A percentile compares a stretch with the other conserved stretches of the same genome.
Evolutionary conservation across 2,888 invertebrate species (phyloP).

Genomic region (Halocaridina rubra): DNA sequence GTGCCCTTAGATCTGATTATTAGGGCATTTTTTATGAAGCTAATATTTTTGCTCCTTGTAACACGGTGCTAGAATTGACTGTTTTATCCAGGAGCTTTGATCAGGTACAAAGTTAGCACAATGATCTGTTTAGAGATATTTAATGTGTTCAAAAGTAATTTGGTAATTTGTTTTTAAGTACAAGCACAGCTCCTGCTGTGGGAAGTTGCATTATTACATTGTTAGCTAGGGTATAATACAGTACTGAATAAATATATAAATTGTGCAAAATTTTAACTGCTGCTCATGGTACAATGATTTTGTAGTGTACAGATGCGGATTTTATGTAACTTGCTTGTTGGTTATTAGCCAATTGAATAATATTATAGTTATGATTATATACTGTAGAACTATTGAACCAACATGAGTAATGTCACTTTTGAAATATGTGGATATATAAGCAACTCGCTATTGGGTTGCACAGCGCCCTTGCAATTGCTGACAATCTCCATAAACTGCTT

Average conservation of each 20-base stretch:
- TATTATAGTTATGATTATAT: conserved; percentile 28
- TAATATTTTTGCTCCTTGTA: conserved; percentile 33
- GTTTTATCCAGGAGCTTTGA: conserved; percentile 46
- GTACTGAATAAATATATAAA: conserved; percentile 26
- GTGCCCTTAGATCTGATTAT: conserved; percentile 50
- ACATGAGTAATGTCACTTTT: conserved; percentile 10
- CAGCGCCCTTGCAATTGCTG: background rate
- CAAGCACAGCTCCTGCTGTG: conserved; percentile 32
- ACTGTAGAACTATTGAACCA: conserved; percentile 19
- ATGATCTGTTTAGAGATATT: conserved; percentile 44
- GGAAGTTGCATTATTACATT: conserved; percentile 23
- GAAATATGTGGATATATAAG: background rate
- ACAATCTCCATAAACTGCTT: background rate
- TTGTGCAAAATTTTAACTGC: conserved; percentile 34
- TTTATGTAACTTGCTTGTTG: conserved; percentile 50
- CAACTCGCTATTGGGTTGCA: background rate
- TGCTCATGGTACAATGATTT: conserved; percentile 20
- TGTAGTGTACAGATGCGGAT: conserved; percentile 26
- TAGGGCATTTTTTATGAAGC: conserved; percentile 37
- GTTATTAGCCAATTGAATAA: conserved; percentile 28
- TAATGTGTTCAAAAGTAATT: conserved; percentile 37
- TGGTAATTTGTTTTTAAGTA: conserved; percentile 14
- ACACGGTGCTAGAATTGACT: conserved; percentile 41
- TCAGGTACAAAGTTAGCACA: conserved; percentile 60
- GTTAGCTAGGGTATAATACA: conserved; percentile 32